Evolutionary conservation across 1,140 invertebrate species (phyloP), one percentile per base, ranked within the genome.

Genomic region (Mylabris phalerata): DNA sequence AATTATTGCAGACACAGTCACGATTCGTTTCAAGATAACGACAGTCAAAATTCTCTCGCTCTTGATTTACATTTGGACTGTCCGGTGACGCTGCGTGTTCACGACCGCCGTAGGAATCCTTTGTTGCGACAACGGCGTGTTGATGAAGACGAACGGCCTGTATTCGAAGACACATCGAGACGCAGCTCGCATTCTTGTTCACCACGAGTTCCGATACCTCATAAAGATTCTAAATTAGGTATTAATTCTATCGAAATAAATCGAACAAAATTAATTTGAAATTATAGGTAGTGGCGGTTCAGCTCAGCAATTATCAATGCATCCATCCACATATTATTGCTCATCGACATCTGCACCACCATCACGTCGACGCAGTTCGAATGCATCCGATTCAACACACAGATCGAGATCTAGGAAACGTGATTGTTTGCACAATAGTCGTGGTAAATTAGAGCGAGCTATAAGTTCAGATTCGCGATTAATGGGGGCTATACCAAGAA

Each of bases 51-150:
- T 77, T 24, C 87, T 0, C 82, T 89, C 79, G 84, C 84, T 4
- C 77, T 89, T 76, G 86, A 89, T 69, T 68, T 88, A 43, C 85
- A 88, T 68, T 77, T 84, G 24, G 81, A 78, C 69, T 84, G 78
- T 71, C 83, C 82, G 6, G 82, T 88, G 9, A 88, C 86, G 4
- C 71, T 88, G 42, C 81, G 80, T 49, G 80, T 88, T 32, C 78
- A 82, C 55, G 85, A 89, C 72, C 75, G 77, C 57, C 74, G 84
- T 26, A 75, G 88, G 11, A 88, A 89, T 68, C 83, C 88, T 39
- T 75, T 91, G n/a, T 75, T 83, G 4, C 74, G 89, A 10, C 89
- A 92, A 67, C 81, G 83, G 49, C 84, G 84, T 51, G 82, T 92
- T 11, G 81, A 84, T 5, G 82, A 85, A 57, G 84, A 86, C 56